Conservation (phyloP, 1,140 invertebrate genomes). For the Nomia melanderi region DNA sequence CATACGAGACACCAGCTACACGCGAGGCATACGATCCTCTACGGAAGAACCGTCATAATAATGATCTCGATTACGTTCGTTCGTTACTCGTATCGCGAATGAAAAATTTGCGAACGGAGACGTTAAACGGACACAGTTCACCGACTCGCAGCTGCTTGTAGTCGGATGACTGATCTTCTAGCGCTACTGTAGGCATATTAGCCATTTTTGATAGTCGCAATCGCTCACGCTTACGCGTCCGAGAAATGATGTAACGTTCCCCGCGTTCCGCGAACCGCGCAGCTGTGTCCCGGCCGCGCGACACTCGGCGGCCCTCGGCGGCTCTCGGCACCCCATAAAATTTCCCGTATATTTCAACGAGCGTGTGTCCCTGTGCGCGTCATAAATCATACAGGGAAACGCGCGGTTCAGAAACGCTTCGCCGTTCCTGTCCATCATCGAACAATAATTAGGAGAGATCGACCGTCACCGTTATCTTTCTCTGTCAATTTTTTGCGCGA, state of each 20-base stretch:
- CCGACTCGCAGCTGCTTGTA: not conserved
- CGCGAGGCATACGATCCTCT: not conserved
- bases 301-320: too few species aligned
- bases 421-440: not conserved
- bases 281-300: slow-evolving; percentile 8
- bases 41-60: not conserved
- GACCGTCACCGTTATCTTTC: not conserved
- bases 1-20: not conserved
- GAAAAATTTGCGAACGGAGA: too few species aligned
- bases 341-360: not conserved
- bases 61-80: too few species aligned
- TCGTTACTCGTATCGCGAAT: too few species aligned
- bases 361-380: not conserved
- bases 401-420: not conserved
- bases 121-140: not conserved
- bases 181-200: slow-evolving; percentile 1
- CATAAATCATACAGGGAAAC: slow-evolving; percentile 16
- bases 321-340: slow-evolving; percentile 9
- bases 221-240: slow-evolving; percentile 19
- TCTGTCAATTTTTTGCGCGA: not conserved
- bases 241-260: slow-evolving; percentile 6
- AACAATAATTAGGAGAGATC: slow-evolving; percentile 15
- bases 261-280: slow-evolving; percentile 12
- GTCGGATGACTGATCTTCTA: slow-evolving; percentile 9
- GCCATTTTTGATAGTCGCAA: slow-evolving; percentile 11